These are phyloP conservation scores for Andrena cerasifolii DNA, from an alignment of 1,140 invertebrate genomes.

Conservation along the genomic window DNA sequence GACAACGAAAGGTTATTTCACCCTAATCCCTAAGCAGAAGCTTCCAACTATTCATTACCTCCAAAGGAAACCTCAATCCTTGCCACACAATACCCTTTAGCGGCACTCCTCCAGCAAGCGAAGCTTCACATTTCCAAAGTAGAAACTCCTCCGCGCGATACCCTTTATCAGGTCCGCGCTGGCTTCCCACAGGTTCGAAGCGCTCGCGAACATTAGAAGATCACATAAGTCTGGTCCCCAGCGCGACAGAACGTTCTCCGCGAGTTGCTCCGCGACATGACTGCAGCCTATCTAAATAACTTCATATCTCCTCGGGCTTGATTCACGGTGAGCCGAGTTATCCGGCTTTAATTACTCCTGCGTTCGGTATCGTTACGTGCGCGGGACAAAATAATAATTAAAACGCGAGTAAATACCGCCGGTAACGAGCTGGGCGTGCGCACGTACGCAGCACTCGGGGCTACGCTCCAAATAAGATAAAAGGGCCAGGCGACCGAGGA, in stretches of 20 bases:
- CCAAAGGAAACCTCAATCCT: no score
- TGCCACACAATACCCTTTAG: no score
- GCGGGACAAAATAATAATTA: constrained; percentile 11
- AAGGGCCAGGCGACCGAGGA: background rate
- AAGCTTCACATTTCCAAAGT: background rate
- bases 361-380: constrained; percentile 2
- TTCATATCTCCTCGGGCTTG: constrained; percentile 11
- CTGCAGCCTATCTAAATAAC: constrained; percentile 23
- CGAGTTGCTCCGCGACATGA: background rate
- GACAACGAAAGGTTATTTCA: no score
- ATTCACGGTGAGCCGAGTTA: constrained; percentile 11
- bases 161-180: background rate
- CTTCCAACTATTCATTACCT: background rate
- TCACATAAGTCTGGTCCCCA: background rate
- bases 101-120: no score
- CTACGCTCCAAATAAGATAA: constrained; percentile 3
- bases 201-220: background rate
- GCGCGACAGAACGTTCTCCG: background rate
- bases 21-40: no score
- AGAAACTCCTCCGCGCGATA: background rate
- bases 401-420: constrained; percentile 5
- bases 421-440: constrained; percentile 9
- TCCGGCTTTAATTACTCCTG: constrained; percentile 22
- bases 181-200: background rate
- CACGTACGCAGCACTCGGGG: no score